Percentiles rank a stretch among this genome's conserved stretches.
Conservation (phyloP, 2,797 vertebrate species). For the Coccyzus lansbergi region DNA sequence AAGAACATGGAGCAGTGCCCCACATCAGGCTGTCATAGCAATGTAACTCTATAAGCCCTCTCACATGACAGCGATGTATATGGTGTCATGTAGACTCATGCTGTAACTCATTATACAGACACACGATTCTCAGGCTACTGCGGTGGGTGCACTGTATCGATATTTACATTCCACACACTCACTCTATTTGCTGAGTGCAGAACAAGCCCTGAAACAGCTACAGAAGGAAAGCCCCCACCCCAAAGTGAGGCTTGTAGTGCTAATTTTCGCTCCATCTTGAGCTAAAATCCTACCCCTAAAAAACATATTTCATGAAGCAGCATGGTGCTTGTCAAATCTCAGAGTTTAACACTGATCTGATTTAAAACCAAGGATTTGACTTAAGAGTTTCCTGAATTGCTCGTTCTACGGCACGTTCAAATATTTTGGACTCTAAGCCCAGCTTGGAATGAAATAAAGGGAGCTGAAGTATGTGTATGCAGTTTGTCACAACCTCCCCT, state of each 20-base stretch:
- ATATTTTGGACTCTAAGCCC: neutral
- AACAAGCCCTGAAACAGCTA: neutral
- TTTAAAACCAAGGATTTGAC: neutral
- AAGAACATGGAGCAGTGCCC: neutral
- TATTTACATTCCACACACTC: constrained; percentile 28
- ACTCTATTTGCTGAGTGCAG: neutral
- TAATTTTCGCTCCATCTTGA: neutral
- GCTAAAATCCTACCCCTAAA: neutral
- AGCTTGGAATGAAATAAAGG: neutral
- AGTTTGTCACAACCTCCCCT: neutral
- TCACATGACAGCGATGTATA: constrained; percentile 50
- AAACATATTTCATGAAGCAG: neutral
- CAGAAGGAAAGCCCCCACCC: neutral
- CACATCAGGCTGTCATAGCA: neutral
- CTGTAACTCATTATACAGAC: constrained; percentile 8
- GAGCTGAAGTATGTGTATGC: fast-evolving
- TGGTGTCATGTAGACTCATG: neutral
- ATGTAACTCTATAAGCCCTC: constrained; percentile 49
- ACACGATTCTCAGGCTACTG: neutral
- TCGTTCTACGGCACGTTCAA: neutral
- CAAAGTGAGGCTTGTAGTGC: neutral
- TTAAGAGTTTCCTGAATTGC: neutral
- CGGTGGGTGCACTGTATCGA: neutral
- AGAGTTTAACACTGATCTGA: neutral
- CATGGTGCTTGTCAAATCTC: neutral